Conservation (phyloP, 1,140 invertebrate species). For the Agrypnia vestita region DNA sequence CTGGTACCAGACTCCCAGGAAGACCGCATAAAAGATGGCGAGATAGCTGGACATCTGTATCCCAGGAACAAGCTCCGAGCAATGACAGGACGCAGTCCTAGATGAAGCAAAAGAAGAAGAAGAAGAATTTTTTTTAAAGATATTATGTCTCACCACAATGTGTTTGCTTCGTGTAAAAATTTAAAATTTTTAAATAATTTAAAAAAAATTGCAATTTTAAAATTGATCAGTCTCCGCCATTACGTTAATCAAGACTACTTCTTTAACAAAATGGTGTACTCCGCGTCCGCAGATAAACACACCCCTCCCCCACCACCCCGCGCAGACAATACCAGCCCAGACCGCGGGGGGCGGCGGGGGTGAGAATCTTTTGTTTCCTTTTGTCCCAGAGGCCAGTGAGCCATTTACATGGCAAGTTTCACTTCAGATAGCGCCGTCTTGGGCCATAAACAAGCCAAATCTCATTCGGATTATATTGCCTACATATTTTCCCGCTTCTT, state of each 20-base stretch:
- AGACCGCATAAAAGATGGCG: no score
- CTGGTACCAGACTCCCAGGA: no score
- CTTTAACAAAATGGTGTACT: slow-evolving; percentile 15
- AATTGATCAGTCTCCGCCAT: no score
- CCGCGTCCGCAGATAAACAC: slow-evolving; percentile 34
- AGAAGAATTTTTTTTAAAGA: no score
- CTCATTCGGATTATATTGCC: slow-evolving; percentile 6
- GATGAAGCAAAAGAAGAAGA: no score
- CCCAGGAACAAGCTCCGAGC: no score
- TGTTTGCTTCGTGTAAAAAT: no score
- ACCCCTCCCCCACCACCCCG: neutral
- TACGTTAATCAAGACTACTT: neutral
- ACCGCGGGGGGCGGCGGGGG: neutral
- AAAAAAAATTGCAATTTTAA: no score
- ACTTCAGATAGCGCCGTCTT: slow-evolving; percentile 35
- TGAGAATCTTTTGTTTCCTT: slow-evolving; percentile 38
- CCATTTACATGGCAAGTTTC: slow-evolving; percentile 38
- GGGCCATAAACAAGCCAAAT: slow-evolving; percentile 25
- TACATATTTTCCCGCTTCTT: slow-evolving; percentile 24
- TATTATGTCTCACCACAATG: no score
- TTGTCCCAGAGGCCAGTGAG: slow-evolving; percentile 38
- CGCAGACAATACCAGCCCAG: slow-evolving; percentile 29
- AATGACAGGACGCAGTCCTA: no score
- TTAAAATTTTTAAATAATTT: no score
- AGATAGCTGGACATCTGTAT: no score